Evolutionary conservation across 2,888 invertebrate species (phyloP).

Genomic region (Andrena trimmerana): DNA sequence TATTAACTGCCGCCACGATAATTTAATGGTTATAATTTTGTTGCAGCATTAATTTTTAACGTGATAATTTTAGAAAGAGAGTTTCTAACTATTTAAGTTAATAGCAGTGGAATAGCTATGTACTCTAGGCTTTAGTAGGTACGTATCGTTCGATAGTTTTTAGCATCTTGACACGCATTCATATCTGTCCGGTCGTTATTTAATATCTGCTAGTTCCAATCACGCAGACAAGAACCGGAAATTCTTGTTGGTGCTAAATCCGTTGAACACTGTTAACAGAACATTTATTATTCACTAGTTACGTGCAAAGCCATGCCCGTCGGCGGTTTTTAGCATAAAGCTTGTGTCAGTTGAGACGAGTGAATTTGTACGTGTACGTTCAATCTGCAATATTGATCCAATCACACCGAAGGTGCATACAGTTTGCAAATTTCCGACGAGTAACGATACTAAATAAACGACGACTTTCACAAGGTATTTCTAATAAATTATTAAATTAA

Average conservation of each 20-base stretch:
- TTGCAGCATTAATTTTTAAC: background rate
- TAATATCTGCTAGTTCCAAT: conserved; percentile 4
- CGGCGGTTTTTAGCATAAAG: background rate
- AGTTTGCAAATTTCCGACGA: background rate
- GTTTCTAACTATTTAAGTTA: background rate
- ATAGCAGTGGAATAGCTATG: background rate
- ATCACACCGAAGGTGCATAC: background rate
- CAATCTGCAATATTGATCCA: background rate
- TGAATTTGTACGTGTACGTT: too few relatives aligned
- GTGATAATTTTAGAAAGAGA: background rate
- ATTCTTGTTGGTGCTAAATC: conserved; percentile 5
- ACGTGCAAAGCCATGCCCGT: background rate
- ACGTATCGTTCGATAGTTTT: background rate
- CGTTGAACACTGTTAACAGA: conserved; percentile 1
- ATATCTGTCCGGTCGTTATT: background rate
- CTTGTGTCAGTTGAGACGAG: background rate
- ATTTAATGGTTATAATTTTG: background rate
- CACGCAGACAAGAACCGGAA: background rate
- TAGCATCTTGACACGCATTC: too few relatives aligned
- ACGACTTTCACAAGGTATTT: conserved; percentile 8
- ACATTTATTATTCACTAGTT: background rate
- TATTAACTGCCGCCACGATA: conserved; percentile 10
- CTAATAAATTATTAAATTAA: conserved; percentile 11
- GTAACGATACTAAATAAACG: background rate
- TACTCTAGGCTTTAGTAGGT: conserved; percentile 8